Percentiles rank a stretch among this genome's conserved stretches.
These are phyloP conservation scores for Ammodytes dubius DNA, from an alignment of 2,113 vertebrate species.

Conservation along the genomic window DNA sequence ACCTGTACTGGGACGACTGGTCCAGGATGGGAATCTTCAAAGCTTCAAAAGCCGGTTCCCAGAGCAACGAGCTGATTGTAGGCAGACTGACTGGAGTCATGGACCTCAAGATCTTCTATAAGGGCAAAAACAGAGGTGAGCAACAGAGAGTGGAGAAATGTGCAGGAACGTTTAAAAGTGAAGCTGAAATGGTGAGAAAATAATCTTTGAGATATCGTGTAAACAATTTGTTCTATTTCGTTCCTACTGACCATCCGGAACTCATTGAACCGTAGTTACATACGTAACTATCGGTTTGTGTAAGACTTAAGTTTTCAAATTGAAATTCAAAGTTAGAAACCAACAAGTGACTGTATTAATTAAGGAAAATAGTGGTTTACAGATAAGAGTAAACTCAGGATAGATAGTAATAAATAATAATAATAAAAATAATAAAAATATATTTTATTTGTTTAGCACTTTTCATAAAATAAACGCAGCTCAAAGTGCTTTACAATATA, in stretches of 20 bases:
- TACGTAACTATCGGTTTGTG: no score
- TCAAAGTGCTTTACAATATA: no score
- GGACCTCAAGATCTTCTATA: conserved; percentile 99
- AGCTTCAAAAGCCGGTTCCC: conserved; percentile 91
- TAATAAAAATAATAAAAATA: no score
- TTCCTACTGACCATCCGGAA: no score
- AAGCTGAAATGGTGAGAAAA: not conserved
- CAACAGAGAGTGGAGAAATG: not conserved
- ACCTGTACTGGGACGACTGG: conserved; percentile 99
- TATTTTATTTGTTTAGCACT: no score
- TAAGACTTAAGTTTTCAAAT: not conserved
- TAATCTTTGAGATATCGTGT: not conserved
- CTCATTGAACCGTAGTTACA: no score
- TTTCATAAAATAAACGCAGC: no score
- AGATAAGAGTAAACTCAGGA: not conserved
- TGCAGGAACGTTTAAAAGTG: not conserved
- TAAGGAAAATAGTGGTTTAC: not conserved
- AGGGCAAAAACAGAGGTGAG: conserved; percentile 91
- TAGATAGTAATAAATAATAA: not conserved
- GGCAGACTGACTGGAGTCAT: conserved; percentile 93
- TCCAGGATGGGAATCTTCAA: conserved; percentile 97
- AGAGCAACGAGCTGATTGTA: conserved; percentile 88
- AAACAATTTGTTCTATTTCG: no score
- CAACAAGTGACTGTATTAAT: not conserved
- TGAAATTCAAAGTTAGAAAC: not conserved